Evolutionary conservation across 2,888 invertebrate genomes (phyloP), one percentile per base, ranked within the genome.

Genomic region (Drosophila paracracens): DNA sequence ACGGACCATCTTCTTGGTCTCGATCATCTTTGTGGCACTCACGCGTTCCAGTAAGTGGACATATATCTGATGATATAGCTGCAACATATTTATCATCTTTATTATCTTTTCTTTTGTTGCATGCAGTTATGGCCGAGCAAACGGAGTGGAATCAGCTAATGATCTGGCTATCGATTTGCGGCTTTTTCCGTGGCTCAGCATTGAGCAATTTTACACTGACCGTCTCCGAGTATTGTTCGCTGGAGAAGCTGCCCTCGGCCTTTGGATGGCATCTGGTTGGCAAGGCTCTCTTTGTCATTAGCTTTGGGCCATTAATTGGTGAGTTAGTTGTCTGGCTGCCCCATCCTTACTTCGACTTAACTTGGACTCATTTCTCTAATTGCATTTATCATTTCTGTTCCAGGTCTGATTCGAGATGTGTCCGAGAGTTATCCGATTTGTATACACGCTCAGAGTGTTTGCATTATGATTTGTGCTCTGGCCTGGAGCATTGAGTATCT

Each of bases 181-280:
- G 97, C 21, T 97, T 97, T 94, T 95, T 96, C 92, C 94, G 97
- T 67, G 97, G 97, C 68, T 95, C 96, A 89, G 96, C 96, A 21
- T 94, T 97, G 53, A 96, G 96, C 82, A 96, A 96, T 93, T 95
- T 96, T 90, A 96, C 96, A 38, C 94, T 96, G 10, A 96, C 96
- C n/a, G 96, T 96, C 81, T 96, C 96, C 0, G 96, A 96, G 92
- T 96, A 96, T 86, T 95, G 95, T 79, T 95, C 96, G 0, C 91
- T 95, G 79, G 96, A 96, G 89, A 96, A 96, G 88, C 92, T 96
- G 74, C 96, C 96, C 0, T 96, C 96, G 8, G 96, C 96, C 16
- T 96, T 96, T 90, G 96, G 96, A 21, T 94, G 96, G 88, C 96
- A 96, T 86, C 95, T 96, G 95, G 96, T 96, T 76, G 95, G 95